These are phyloP conservation scores for Delia radicum DNA, from an alignment of 1,140 invertebrate species.

Conservation along the genomic window DNA sequence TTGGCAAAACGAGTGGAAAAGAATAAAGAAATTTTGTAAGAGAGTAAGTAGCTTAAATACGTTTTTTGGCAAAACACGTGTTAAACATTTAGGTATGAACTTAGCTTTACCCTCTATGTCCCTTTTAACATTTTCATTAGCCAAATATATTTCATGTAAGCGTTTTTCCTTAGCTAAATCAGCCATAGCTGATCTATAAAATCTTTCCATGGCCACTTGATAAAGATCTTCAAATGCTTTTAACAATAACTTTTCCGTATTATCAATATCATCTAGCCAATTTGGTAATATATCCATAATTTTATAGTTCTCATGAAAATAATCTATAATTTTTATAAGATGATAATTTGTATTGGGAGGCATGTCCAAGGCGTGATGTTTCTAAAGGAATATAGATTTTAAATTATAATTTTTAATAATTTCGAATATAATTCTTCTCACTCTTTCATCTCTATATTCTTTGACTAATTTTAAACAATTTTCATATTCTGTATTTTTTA, in stretches of 20 bases:
- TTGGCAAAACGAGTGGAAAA: too few species aligned
- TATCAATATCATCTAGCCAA: slow-evolving; percentile 2
- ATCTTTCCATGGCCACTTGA: slow-evolving; percentile 14
- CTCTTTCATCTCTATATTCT: neutral
- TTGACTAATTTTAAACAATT: neutral
- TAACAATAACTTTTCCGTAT: slow-evolving; percentile 17
- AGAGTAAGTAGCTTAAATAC: too few species aligned
- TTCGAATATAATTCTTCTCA: neutral
- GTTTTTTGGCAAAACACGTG: too few species aligned
- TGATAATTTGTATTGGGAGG: neutral
- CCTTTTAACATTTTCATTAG: slow-evolving; percentile 21
- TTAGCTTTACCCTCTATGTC: slow-evolving; percentile 15
- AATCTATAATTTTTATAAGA: slow-evolving; percentile 22
- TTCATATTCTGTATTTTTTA: slow-evolving; percentile 12
- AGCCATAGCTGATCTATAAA: slow-evolving; percentile 16
- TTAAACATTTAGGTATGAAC: neutral
- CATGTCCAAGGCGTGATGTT: neutral
- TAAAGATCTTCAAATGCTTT: slow-evolving; percentile 8
- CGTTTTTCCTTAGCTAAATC: slow-evolving; percentile 27
- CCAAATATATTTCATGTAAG: slow-evolving; percentile 27
- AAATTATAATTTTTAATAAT: neutral
- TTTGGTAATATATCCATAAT: slow-evolving; percentile 18
- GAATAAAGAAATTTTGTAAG: too few species aligned
- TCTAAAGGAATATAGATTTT: neutral
- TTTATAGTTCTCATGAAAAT: slow-evolving; percentile 27